Percentiles rank a stretch among this genome's conserved stretches.
Evolutionary conservation across 92 coral and sea anemone species (phyloP).

Genomic region (Epizoanthus rinbou): DNA sequence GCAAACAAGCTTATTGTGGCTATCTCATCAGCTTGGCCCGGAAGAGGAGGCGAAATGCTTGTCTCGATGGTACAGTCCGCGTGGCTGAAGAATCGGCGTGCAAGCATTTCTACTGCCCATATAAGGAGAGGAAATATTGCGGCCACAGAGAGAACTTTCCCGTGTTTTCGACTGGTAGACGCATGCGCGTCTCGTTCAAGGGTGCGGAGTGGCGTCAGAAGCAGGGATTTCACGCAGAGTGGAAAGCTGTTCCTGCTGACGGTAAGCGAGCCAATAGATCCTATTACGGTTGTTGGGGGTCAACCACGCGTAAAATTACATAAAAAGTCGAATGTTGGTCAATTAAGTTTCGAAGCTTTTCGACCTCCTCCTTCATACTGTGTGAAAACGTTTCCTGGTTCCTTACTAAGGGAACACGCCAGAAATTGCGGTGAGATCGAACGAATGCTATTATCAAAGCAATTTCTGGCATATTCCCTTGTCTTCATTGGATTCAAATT

Average conservation of each 20-base stretch:
- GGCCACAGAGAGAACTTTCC: slow-evolving; percentile 12
- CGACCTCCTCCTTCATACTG: too few species aligned
- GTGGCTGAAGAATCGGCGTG: slow-evolving; percentile 6
- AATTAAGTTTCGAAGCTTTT: too few species aligned
- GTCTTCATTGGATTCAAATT: too few species aligned
- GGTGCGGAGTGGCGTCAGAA: slow-evolving; percentile 6
- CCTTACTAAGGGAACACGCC: too few species aligned
- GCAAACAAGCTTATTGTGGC: slow-evolving; percentile 9
- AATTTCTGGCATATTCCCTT: too few species aligned
- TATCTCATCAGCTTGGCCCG: background rate
- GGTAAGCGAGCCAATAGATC: background rate
- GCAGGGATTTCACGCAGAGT: slow-evolving; percentile 7
- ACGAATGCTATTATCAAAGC: too few species aligned
- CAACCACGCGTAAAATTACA: too few species aligned
- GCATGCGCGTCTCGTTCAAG: background rate
- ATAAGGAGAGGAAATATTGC: slow-evolving; percentile 11
- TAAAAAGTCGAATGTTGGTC: too few species aligned
- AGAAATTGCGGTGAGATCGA: too few species aligned
- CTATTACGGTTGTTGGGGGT: too few species aligned
- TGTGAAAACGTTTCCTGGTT: too few species aligned
- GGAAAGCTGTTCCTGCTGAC: slow-evolving; percentile 13
- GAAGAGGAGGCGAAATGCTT: background rate
- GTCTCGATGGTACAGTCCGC: background rate
- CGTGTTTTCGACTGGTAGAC: slow-evolving; percentile 16
- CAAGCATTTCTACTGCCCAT: background rate